Base-by-base conservation (phyloP, 1,140 invertebrate species). In the Trichogramma pretiosum region DNA sequence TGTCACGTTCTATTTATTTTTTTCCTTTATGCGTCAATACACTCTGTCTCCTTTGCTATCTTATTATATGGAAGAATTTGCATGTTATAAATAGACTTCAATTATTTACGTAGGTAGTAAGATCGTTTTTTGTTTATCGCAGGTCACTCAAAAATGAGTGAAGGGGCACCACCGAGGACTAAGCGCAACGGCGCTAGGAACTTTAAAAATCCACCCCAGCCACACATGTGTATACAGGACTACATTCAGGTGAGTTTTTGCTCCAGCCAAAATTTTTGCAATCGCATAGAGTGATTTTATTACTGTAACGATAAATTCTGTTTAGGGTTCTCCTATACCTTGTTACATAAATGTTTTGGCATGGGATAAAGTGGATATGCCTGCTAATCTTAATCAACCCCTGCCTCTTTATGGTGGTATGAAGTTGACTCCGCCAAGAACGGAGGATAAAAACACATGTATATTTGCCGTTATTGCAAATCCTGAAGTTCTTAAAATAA, bases 151-250 rank as follows among this genome's bases (percentile, higher is more conserved):
- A 36, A 46, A n/a, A 70, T 69, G 68, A 65, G 58, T 17, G 67
- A 69, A 45, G 58, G 59, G 24, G 38, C 43, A 19, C 50, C 56
- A 14, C 55, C 54, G 3, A 66, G 56, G 55, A 58, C 60, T 28
- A 68, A 67, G 52, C 62, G 66, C 17, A 65, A 67, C 50, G 60
- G 58, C 32, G 50, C 61, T 61, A 70, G 78, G 39, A 72, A 78
- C 53, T 83, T 83, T 50, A 81, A 82, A 60, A 82, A 82, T 60
- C 82, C 82, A 45, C 82, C 82, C 5, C 82, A 84, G 48, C 82
- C 82, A 19, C 80, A 83, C 61, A 83, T 84, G 81, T 83, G 82
- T 65, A 83, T 84, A 55, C 76, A 80, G 57, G 81, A 82, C 54
- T 77, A 72, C 45, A 73, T 81, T 53, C 73, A 76, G 56, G 75